Evolutionary conservation across 2,888 invertebrate species (phyloP).

Genomic region (Eretmocerus hayati): DNA sequence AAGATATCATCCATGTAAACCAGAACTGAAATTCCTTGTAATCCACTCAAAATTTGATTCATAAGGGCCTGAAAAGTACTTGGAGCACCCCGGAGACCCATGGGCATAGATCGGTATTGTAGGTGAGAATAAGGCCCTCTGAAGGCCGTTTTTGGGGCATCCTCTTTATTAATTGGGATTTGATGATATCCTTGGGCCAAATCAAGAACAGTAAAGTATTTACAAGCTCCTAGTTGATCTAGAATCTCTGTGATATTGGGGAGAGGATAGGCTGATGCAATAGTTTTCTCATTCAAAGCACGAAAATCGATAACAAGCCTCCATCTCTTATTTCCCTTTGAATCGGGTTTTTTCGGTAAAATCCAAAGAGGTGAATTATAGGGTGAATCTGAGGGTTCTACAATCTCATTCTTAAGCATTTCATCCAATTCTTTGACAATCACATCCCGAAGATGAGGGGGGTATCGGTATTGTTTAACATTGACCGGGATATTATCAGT

Average conservation of each 20-base stretch:
- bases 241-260: background rate
- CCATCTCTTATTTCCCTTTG: background rate
- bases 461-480: background rate
- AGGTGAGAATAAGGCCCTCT: background rate
- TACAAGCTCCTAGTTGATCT: background rate
- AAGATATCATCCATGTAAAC: conserved; percentile 5
- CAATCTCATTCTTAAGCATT: background rate
- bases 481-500: background rate
- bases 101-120: conserved; percentile 1
- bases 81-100: background rate
- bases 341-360: background rate
- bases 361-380: background rate
- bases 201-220: background rate
- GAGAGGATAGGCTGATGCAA: background rate
- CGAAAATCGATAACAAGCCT: background rate
- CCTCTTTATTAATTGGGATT: background rate
- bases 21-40: background rate
- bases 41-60: background rate
- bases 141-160: background rate
- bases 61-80: background rate
- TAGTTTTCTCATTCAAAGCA: background rate
- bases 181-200: background rate
- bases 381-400: background rate
- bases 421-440: background rate
- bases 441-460: background rate